Conservation (phyloP, 1,140 invertebrate species). For the Camponotus floridanus region DNA sequence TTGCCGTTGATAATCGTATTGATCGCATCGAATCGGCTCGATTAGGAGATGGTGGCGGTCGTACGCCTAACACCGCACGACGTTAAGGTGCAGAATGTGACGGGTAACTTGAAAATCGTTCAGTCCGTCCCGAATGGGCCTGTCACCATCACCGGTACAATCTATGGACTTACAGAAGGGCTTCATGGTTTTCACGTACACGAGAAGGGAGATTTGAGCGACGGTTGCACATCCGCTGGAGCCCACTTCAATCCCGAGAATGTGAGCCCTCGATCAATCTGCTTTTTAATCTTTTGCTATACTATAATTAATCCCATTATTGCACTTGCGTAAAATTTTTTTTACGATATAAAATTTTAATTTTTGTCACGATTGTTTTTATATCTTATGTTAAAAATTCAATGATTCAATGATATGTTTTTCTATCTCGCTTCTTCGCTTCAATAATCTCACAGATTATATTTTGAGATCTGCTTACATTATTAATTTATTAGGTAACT, state of each 20-base stretch:
- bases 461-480: background rate
- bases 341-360: background rate
- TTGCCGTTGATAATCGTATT: background rate
- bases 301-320: background rate
- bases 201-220: slow-evolving; percentile 92
- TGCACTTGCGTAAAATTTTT: background rate
- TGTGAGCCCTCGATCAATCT: slow-evolving; percentile 11
- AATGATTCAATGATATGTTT: background rate
- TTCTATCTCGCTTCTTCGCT: background rate
- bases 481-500: slow-evolving; percentile 85
- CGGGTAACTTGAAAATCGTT: slow-evolving; percentile 64
- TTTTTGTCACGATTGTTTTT: background rate
- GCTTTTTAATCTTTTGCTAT: background rate
- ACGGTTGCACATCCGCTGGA: slow-evolving; percentile 91
- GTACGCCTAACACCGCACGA: slow-evolving; percentile 43
- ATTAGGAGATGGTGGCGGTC: slow-evolving; percentile 43
- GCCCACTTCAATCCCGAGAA: slow-evolving; percentile 93
- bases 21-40: background rate
- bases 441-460: background rate
- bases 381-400: background rate
- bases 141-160: slow-evolving; percentile 89
- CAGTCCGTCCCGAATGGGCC: slow-evolving; percentile 82
- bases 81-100: slow-evolving; percentile 19
- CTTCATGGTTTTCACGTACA: slow-evolving; percentile 97
- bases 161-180: slow-evolving; percentile 90